Conservation (phyloP, 2,888 invertebrate species). For the Melanotus villosus region DNA sequence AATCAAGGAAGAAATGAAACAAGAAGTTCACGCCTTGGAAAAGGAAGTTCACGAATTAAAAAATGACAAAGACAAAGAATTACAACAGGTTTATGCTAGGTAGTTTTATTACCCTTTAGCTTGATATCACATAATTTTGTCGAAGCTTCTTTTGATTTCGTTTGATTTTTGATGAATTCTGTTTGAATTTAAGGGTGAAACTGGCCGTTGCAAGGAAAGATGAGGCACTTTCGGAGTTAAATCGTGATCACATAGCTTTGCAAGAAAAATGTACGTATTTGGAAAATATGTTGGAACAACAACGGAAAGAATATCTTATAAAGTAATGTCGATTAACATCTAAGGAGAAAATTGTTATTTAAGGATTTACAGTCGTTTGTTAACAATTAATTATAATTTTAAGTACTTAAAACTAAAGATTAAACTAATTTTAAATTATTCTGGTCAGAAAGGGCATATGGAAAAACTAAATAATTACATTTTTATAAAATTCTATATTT, state of each 20-base stretch:
- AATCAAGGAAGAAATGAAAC: conserved; percentile 75
- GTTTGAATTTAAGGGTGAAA: conserved; percentile 75
- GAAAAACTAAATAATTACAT: too few relatives aligned
- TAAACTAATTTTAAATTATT: too few relatives aligned
- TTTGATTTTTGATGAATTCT: too few relatives aligned
- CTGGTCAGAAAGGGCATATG: too few relatives aligned
- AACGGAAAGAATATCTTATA: conserved; percentile 78
- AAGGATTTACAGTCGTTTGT: too few relatives aligned
- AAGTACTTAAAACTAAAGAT: too few relatives aligned
- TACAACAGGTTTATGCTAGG: conserved; percentile 87
- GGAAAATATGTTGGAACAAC: conserved; percentile 83
- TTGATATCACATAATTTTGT: too few relatives aligned
- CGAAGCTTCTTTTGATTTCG: too few relatives aligned
- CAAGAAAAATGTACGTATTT: conserved; percentile 82
- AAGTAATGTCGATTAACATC: too few relatives aligned
- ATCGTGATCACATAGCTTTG: conserved; percentile 78
- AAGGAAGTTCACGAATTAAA: conserved; percentile 74
- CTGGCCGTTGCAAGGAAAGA: conserved; percentile 86
- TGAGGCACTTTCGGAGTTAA: conserved; percentile 80
- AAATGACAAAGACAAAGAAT: conserved; percentile 79
- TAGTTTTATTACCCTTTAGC: conserved; percentile 61
- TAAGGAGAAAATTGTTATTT: too few relatives aligned
- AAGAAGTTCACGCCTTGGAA: conserved; percentile 75
- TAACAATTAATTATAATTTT: too few relatives aligned
- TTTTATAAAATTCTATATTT: too few relatives aligned